These are phyloP conservation scores for Brachirus orientalis DNA, from an alignment of 2,113 vertebrate genomes.

Conservation along the genomic window DNA sequence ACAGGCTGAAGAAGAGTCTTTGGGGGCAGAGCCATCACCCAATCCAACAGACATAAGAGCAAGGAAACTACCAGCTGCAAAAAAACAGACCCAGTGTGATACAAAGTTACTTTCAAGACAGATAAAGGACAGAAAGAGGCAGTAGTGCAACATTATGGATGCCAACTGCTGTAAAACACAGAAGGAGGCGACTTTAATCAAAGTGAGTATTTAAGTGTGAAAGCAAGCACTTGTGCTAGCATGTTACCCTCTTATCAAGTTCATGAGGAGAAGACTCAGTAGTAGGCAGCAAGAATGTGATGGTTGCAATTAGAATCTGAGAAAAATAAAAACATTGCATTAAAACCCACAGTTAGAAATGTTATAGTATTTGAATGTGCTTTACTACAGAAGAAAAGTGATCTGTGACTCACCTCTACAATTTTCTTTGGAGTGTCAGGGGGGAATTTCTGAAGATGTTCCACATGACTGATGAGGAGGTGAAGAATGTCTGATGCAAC, in stretches of 20 bases:
- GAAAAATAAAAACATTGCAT: constrained; percentile 9
- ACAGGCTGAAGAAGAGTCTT: constrained; percentile 91
- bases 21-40: constrained; percentile 97
- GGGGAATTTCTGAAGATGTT: constrained; percentile 92
- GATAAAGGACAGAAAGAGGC: neutral
- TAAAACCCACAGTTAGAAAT: neutral
- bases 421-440: constrained; percentile 95
- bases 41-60: constrained; percentile 96
- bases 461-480: constrained; percentile 92
- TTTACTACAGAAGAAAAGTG: neutral
- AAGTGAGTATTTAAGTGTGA: neutral
- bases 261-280: constrained; percentile 97
- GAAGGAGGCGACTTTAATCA: too few relatives aligned
- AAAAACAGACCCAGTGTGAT: neutral
- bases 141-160: too few relatives aligned
- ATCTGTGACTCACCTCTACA: constrained; percentile 86
- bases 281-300: constrained; percentile 92
- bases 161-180: too few relatives aligned
- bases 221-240: neutral
- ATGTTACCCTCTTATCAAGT: constrained; percentile 93
- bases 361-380: neutral
- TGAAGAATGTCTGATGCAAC: constrained; percentile 96
- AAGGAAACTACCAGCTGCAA: constrained; percentile 94
- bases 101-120: neutral
- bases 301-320: constrained; percentile 95